phyloP scores from a whole-genome alignment of 2,113 vertebrate genomes.

The Chaetodon trifascialis region DNA sequence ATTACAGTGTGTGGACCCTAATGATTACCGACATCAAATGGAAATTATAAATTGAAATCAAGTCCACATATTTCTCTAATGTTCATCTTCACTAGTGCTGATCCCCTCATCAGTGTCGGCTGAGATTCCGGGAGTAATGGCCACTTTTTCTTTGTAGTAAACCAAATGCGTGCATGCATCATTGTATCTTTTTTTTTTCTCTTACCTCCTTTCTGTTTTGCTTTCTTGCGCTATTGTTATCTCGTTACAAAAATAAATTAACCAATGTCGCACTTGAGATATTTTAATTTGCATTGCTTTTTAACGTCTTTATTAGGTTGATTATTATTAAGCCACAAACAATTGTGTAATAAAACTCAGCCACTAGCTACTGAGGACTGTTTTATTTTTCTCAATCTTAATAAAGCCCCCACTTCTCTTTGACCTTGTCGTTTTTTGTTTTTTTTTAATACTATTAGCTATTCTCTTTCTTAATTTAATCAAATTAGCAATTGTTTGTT shows the following conservation, averaged over 20 bases:
- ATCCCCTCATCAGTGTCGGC: conserved; percentile 68
- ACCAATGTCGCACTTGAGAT: not conserved
- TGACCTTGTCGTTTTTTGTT: conserved; percentile 40
- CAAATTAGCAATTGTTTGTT: conserved; percentile 34
- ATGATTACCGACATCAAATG: conserved; percentile 99
- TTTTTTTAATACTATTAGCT: not conserved
- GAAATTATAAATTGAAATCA: conserved; percentile 96
- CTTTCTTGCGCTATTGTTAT: not conserved
- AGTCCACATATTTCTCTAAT: conserved; percentile 89
- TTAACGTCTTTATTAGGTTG: conserved; percentile 4
- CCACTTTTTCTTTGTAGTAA: conserved; percentile 34
- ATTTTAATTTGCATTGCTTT: conserved; percentile 9
- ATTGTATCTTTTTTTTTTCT: not conserved
- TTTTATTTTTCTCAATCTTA: conserved; percentile 7
- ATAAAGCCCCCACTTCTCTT: conserved; percentile 24
- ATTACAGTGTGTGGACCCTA: conserved; percentile 97
- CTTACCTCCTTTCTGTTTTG: not conserved
- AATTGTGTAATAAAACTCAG: not conserved
- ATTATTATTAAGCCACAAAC: conserved; percentile 16
- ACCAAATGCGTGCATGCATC: not conserved
- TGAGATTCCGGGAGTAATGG: conserved; percentile 47
- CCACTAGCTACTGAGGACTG: not conserved
- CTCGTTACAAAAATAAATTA: conserved; percentile 13
- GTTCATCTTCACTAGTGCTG: conserved; percentile 82
- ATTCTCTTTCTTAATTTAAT: conserved; percentile 41